Percentiles rank a stretch among this genome's conserved stretches.
These are phyloP conservation scores for Bombus fervidus DNA, from an alignment of 1,140 invertebrate species.

Conservation along the genomic window DNA sequence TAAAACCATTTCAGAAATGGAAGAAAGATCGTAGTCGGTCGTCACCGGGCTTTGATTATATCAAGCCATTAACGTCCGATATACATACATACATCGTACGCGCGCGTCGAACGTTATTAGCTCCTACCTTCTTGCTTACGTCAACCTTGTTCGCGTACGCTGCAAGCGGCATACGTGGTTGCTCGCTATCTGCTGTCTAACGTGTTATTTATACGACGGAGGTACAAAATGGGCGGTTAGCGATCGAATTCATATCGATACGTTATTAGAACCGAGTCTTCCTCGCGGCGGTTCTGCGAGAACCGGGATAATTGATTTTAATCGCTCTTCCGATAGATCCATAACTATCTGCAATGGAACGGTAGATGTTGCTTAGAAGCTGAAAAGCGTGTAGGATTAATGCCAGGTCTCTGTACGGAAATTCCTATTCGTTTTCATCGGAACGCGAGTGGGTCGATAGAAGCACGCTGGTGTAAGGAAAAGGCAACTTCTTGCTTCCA, in stretches of 20 bases:
- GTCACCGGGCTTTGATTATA: slow-evolving; percentile 31
- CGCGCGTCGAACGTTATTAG: slow-evolving; percentile 29
- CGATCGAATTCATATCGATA: slow-evolving; percentile 42
- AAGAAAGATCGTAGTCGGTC: slow-evolving; percentile 6
- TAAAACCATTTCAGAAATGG: slow-evolving; percentile 56
- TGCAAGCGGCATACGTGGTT: neutral
- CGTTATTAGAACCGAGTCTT: neutral
- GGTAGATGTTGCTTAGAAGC: neutral
- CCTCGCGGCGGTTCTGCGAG: neutral
- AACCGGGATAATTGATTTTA: slow-evolving; percentile 6
- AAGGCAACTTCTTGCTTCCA: neutral
- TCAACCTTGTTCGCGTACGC: slow-evolving; percentile 49
- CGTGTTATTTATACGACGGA: slow-evolving; percentile 43
- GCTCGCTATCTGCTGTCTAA: slow-evolving; percentile 19
- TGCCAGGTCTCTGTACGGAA: neutral
- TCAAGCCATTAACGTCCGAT: slow-evolving; percentile 46
- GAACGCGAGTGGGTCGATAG: slow-evolving; percentile 6
- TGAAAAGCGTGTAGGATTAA: neutral
- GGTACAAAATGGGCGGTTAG: neutral
- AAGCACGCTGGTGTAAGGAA: neutral
- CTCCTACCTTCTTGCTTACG: slow-evolving; percentile 51
- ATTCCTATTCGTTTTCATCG: slow-evolving; percentile 2
- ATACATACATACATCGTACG: neutral
- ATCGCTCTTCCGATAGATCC: neutral
- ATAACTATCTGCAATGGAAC: neutral